These are phyloP conservation scores for Acanthiza pusilla DNA, from an alignment of 2,797 vertebrate genomes.

Conservation along the genomic window DNA sequence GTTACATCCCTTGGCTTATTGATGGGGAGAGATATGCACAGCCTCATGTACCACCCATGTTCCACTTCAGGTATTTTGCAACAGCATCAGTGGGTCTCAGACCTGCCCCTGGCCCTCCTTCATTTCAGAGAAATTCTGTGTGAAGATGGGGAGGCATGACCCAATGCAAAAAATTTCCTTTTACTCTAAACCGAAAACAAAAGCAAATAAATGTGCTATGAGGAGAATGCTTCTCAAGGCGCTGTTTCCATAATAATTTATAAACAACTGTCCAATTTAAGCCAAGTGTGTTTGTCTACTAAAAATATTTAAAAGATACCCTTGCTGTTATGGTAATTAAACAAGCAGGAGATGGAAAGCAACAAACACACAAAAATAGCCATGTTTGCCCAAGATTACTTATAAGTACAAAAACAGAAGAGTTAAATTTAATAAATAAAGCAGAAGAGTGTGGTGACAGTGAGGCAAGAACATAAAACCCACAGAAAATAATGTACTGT, in stretches of 20 bases:
- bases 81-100: neutral
- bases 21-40: neutral
- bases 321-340: constrained; percentile 1
- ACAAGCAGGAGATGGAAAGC: neutral
- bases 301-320: constrained; percentile 20
- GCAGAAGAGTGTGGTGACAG: neutral
- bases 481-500: neutral
- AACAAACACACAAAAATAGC: neutral
- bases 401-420: neutral
- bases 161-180: neutral
- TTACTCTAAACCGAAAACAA: neutral
- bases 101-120: neutral
- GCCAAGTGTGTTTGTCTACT: neutral
- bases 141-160: neutral
- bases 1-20: neutral
- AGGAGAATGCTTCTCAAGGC: neutral
- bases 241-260: neutral
- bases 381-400: neutral
- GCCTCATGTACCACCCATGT: neutral
- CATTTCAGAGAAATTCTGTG: neutral
- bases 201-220: neutral
- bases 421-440: neutral
- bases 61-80: neutral
- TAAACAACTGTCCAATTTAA: constrained; percentile 9
- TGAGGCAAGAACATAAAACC: neutral